Conservation (phyloP, 92 coral and sea anemone species). For the Palythoa caribaeorum region DNA sequence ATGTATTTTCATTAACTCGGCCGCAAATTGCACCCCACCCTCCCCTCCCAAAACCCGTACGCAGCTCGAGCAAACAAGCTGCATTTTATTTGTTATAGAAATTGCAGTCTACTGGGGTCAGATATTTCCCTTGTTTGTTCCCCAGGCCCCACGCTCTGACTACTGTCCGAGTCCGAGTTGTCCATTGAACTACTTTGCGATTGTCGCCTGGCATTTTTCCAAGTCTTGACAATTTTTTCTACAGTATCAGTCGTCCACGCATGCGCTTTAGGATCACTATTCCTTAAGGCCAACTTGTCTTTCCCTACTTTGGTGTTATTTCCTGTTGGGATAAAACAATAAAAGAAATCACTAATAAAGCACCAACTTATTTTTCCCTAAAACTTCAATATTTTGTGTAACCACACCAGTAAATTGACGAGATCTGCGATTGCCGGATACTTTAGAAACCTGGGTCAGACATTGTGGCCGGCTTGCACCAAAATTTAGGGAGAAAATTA, state of each 20-base stretch:
- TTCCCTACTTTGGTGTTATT: conserved; percentile 22
- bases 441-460: too few relatives aligned
- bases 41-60: background rate
- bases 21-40: background rate
- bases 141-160: conserved; percentile 37
- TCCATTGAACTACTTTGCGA: conserved; percentile 26
- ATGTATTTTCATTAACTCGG: background rate
- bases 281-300: background rate
- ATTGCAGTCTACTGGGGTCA: conserved; percentile 20
- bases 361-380: background rate
- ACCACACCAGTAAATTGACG: too few relatives aligned
- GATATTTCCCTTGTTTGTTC: background rate
- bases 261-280: conserved; percentile 43
- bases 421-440: too few relatives aligned
- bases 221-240: conserved; percentile 85
- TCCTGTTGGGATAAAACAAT: background rate
- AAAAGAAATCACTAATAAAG: background rate
- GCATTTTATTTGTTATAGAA: conserved; percentile 14
- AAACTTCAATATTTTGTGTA: too few relatives aligned
- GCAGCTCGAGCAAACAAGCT: background rate
- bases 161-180: conserved; percentile 43
- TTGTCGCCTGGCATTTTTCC: conserved; percentile 72
- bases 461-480: too few relatives aligned
- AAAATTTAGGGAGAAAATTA: too few relatives aligned
- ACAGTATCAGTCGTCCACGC: conserved; percentile 88